Evolutionary conservation across 1,140 invertebrate species (phyloP).

Genomic region (Atopsyche davidsoni): DNA sequence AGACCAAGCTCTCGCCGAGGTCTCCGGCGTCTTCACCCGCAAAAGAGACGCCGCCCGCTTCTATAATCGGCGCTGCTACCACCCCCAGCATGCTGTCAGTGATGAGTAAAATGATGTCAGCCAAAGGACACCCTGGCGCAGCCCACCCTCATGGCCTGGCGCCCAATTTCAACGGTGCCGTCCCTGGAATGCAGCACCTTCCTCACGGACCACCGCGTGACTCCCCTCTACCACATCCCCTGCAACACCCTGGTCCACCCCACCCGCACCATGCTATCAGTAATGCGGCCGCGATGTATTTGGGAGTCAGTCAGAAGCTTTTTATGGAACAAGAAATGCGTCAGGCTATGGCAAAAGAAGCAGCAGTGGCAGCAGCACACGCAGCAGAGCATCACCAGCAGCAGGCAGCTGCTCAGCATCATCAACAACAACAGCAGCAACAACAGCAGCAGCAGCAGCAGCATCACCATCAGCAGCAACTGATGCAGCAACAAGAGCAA

Average conservation of each 20-base stretch:
- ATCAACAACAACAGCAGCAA: constrained; percentile 36
- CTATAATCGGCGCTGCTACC: constrained; percentile 40
- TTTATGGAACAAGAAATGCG: constrained; percentile 70
- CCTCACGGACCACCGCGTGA: constrained; percentile 47
- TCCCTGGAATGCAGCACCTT: constrained; percentile 52
- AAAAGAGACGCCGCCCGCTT: constrained; percentile 52
- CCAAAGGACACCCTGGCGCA: constrained; percentile 56
- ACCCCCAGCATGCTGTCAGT: constrained; percentile 58
- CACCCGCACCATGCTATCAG: constrained; percentile 54
- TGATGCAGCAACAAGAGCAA: constrained; percentile 37
- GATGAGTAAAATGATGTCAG: constrained; percentile 62
- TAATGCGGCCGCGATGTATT: constrained; percentile 68
- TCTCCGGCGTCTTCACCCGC: constrained; percentile 55
- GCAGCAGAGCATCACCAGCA: constrained; percentile 53
- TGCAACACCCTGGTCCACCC: constrained; percentile 36
- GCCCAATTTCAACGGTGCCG: constrained; percentile 49
- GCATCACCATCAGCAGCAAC: constrained; percentile 47
- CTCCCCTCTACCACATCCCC: constrained; percentile 33
- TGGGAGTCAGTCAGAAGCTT: constrained; percentile 64
- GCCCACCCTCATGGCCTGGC: constrained; percentile 46
- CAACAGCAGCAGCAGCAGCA: constrained; percentile 52
- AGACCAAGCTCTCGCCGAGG: constrained; percentile 47
- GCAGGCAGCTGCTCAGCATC: constrained; percentile 46
- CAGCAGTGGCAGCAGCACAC: constrained; percentile 50
- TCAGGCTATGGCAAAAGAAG: constrained; percentile 56